Conservation (phyloP, 2,888 invertebrate genomes). For the Diarsia brunnea region DNA sequence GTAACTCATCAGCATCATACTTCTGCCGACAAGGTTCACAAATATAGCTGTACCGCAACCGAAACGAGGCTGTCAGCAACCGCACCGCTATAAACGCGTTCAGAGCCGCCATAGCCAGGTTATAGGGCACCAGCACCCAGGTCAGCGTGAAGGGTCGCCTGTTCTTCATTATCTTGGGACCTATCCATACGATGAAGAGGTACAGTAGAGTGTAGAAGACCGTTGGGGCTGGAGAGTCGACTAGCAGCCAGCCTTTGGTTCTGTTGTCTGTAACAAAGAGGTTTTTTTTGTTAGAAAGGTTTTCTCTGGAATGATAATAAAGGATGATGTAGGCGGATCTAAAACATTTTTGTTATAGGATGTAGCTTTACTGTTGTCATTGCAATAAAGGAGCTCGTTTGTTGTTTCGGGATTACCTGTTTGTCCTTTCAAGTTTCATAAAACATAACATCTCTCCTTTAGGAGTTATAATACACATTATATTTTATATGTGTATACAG, state of each 20-base stretch:
- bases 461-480: too few relatives aligned
- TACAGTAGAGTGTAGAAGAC: conserved; percentile 93
- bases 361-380: not conserved
- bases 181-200: conserved; percentile 94
- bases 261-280: conserved; percentile 92
- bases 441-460: too few relatives aligned
- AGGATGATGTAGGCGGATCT: not conserved
- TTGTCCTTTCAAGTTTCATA: too few relatives aligned
- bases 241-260: conserved; percentile 96
- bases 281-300: not conserved
- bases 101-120: conserved; percentile 95
- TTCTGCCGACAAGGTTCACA: conserved; percentile 96
- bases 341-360: too few relatives aligned
- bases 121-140: conserved; percentile 95
- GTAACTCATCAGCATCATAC: conserved; percentile 94
- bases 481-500: too few relatives aligned
- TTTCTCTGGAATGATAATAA: not conserved
- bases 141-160: conserved; percentile 94
- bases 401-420: not conserved
- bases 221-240: conserved; percentile 95
- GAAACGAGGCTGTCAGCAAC: conserved; percentile 93
- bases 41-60: conserved; percentile 95
- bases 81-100: conserved; percentile 96
- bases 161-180: conserved; percentile 95
- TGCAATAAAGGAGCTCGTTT: not conserved